Percentiles rank a stretch among this genome's conserved stretches.
phyloP scores from a whole-genome alignment of 1,140 invertebrate genomes.

The Ylistrum balloti region DNA sequence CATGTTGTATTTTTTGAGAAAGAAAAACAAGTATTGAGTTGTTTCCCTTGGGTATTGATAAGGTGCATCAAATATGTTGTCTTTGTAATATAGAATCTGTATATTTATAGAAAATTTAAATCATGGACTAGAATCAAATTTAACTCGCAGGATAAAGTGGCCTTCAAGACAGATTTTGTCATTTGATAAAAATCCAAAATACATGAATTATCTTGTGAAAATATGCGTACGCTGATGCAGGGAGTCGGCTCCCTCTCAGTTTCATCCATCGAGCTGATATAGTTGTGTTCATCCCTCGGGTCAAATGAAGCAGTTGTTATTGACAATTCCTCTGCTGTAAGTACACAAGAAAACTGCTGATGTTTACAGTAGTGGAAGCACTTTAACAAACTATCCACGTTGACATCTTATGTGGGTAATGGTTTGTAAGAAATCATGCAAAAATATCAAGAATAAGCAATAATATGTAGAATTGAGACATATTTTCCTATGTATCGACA shows the following conservation, averaged over 20 bases:
- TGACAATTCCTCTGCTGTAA: slow-evolving; percentile 8
- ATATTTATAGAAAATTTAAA: not conserved
- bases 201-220: not conserved
- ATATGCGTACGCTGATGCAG: not conserved
- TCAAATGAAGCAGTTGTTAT: not conserved
- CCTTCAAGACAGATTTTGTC: not conserved
- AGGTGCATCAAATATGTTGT: not conserved
- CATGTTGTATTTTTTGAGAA: not conserved
- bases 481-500: not conserved
- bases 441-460: too few species aligned
- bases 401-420: too few species aligned
- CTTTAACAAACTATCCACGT: too few species aligned
- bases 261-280: not conserved
- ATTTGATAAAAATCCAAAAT: not conserved
- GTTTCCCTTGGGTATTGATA: slow-evolving; percentile 4
- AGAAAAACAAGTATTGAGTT: not conserved
- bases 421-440: too few species aligned
- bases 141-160: not conserved
- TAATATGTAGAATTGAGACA: too few species aligned
- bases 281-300: not conserved
- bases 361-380: not conserved
- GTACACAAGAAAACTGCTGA: not conserved
- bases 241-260: not conserved
- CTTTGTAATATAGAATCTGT: not conserved
- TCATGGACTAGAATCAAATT: not conserved